Evolutionary conservation across 2,797 vertebrate species (phyloP).

Genomic region (Garrulus glandarius): DNA sequence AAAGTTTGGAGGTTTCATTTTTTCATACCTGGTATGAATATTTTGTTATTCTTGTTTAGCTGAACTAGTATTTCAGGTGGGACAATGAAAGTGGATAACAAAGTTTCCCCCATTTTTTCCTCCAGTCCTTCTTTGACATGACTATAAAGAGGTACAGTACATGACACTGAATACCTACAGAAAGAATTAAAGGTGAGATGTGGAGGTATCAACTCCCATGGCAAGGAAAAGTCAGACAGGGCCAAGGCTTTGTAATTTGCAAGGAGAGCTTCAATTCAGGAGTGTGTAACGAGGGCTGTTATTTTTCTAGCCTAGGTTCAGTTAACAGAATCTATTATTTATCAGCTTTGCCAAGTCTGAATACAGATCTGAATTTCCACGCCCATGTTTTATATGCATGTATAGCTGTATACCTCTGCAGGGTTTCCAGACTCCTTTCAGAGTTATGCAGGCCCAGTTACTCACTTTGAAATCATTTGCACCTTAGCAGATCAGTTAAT

Average conservation of each 20-base stretch:
- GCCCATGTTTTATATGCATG: not conserved
- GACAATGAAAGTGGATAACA: not conserved
- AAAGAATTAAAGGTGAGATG: not conserved
- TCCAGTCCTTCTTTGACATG: not conserved
- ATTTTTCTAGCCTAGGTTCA: not conserved
- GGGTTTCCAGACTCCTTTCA: not conserved
- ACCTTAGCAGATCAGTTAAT: not conserved
- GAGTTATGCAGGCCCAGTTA: not conserved
- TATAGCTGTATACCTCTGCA: not conserved
- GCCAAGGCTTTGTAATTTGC: not conserved
- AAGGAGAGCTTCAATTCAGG: not conserved
- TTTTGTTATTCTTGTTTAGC: not conserved
- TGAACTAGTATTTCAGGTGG: not conserved
- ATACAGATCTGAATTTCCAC: not conserved
- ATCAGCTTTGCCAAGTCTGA: not conserved
- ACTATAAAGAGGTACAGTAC: not conserved
- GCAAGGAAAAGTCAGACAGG: not conserved
- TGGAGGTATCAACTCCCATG: not conserved
- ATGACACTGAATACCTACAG: not conserved
- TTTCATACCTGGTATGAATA: not conserved
- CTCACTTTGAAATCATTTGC: not conserved
- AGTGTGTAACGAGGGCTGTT: not conserved
- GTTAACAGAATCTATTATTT: not conserved
- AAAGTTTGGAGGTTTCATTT: not conserved
- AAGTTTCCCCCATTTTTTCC: not conserved